Conservation (phyloP, 2,888 invertebrate genomes). For the Ennomos erosarius region DNA sequence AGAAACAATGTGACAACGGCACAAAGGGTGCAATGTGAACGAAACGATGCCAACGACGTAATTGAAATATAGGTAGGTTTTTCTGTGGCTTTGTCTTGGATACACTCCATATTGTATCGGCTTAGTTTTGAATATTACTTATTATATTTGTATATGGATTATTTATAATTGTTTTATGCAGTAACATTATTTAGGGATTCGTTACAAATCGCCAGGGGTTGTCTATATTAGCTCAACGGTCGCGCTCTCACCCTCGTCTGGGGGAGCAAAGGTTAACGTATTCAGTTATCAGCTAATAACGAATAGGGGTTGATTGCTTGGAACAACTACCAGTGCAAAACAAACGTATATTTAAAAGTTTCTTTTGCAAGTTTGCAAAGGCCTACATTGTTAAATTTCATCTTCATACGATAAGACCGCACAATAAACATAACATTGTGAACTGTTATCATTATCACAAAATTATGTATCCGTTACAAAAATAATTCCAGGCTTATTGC, state of each 20-base stretch:
- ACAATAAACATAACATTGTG: too few species aligned
- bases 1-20: slow-evolving; percentile 16
- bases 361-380: not conserved
- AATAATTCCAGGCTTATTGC: too few species aligned
- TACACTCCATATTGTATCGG: too few species aligned
- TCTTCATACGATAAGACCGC: too few species aligned
- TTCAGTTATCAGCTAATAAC: slow-evolving; percentile 65
- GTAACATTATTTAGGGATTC: slow-evolving; percentile 40
- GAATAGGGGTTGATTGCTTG: slow-evolving; percentile 47
- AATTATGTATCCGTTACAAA: too few species aligned
- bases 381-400: too few species aligned
- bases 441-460: too few species aligned
- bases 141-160: not conserved
- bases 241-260: slow-evolving; percentile 40
- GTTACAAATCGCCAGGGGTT: slow-evolving; percentile 58
- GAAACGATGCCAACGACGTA: not conserved
- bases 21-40: slow-evolving; percentile 7
- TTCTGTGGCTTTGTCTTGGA: not conserved
- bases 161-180: not conserved
- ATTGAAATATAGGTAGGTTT: not conserved
- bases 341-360: not conserved
- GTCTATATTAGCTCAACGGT: slow-evolving; percentile 60
- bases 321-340: slow-evolving; percentile 40
- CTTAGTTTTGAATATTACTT: not conserved
- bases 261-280: slow-evolving; percentile 72